phyloP scores from a whole-genome alignment of 2,888 invertebrate species.

The Acanthosepion lycidas region DNA sequence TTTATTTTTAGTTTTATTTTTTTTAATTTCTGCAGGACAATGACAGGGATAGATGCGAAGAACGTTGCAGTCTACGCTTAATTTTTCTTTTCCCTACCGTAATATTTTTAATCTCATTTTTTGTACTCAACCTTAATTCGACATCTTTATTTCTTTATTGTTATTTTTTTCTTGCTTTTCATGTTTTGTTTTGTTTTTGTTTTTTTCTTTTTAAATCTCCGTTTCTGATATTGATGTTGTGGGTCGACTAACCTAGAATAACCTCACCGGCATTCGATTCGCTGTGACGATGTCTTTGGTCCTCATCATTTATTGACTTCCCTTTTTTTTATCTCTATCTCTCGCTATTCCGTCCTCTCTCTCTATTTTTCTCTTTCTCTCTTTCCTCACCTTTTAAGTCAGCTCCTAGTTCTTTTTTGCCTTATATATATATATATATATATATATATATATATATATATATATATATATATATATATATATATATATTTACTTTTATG shows the following conservation, averaged over 20 bases:
- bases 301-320: not conserved
- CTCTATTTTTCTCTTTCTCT: too few relatives aligned
- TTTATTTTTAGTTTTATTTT: not conserved
- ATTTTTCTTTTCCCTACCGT: not conserved
- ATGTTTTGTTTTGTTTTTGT: too few relatives aligned
- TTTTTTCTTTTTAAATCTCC: not conserved
- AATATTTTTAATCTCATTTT: not conserved
- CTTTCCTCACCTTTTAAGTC: too few relatives aligned
- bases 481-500: too few relatives aligned
- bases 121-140: not conserved
- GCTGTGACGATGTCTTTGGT: slow-evolving; percentile 1
- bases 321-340: too few relatives aligned
- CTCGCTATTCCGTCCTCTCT: too few relatives aligned
- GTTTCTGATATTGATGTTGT: slow-evolving; percentile 17
- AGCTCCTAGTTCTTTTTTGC: too few relatives aligned
- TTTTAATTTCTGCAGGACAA: not conserved
- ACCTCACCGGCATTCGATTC: not conserved
- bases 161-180: not conserved
- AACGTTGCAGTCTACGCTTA: not conserved
- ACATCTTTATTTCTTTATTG: not conserved
- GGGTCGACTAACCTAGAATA: slow-evolving; percentile 33
- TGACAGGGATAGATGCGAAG: slow-evolving; percentile 6
- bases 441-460: too few relatives aligned
- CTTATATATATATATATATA: too few relatives aligned
- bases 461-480: too few relatives aligned